Percentiles rank a stretch among this genome's conserved stretches.
phyloP scores from a whole-genome alignment of 2,888 invertebrate species.

The Apotomis turbidana region DNA sequence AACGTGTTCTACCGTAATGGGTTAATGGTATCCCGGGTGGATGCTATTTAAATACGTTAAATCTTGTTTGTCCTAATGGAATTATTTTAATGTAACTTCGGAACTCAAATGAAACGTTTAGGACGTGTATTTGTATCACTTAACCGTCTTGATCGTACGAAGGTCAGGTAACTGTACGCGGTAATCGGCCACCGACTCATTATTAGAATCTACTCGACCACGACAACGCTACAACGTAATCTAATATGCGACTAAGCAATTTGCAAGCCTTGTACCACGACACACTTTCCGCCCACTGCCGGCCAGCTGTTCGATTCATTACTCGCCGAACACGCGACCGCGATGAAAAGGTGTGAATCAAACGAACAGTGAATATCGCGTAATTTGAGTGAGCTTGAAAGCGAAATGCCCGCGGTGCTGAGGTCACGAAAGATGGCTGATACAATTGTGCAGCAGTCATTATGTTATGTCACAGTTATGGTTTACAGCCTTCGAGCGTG shows the following conservation, averaged over 20 bases:
- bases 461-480: slow-evolving; percentile 69
- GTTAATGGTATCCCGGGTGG: not conserved
- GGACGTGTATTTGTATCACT: slow-evolving; percentile 26
- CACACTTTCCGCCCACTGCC: slow-evolving; percentile 23
- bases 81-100: slow-evolving; percentile 14
- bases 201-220: slow-evolving; percentile 55
- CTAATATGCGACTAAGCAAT: slow-evolving; percentile 45
- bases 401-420: slow-evolving; percentile 57
- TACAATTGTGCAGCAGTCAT: slow-evolving; percentile 57
- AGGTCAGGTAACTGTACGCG: slow-evolving; percentile 68
- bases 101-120: slow-evolving; percentile 13
- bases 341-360: slow-evolving; percentile 49
- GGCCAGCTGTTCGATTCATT: slow-evolving; percentile 52
- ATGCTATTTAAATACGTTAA: no score
- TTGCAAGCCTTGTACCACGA: slow-evolving; percentile 33
- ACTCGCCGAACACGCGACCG: slow-evolving; percentile 48
- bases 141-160: slow-evolving; percentile 49
- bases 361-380: slow-evolving; percentile 58
- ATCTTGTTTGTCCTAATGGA: not conserved
- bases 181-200: slow-evolving; percentile 56
- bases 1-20: not conserved
- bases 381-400: slow-evolving; percentile 61
- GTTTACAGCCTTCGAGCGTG: slow-evolving; percentile 50
- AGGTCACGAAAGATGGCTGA: slow-evolving; percentile 62
- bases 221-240: slow-evolving; percentile 49